phyloP scores from a whole-genome alignment of 2,797 vertebrate species.

The Mormyrops boulengeri region DNA sequence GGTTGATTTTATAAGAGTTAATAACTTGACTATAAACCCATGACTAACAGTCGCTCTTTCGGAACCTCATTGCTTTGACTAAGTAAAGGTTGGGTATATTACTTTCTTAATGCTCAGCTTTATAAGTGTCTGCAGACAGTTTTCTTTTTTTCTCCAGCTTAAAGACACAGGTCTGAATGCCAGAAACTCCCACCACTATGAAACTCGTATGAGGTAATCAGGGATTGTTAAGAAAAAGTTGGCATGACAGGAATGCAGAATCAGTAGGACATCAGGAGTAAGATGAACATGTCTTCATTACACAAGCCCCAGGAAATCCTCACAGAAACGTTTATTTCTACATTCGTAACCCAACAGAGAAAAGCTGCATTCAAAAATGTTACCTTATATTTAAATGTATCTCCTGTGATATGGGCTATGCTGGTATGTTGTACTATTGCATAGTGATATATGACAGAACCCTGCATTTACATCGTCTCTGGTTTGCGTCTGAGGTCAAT shows the following conservation, averaged over 20 bases:
- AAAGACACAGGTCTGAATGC: neutral
- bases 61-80: neutral
- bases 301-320: neutral
- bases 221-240: neutral
- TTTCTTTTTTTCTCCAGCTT: neutral
- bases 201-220: neutral
- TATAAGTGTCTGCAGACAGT: neutral
- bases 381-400: constrained; percentile 22
- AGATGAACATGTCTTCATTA: neutral
- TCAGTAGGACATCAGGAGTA: neutral
- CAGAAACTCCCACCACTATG: neutral
- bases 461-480: constrained; percentile 27
- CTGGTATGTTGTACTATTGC: constrained; percentile 29
- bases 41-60: neutral
- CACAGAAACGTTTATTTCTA: neutral
- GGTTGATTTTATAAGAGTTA: neutral
- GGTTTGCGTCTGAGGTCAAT: constrained; percentile 31
- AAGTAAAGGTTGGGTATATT: constrained; percentile 13
- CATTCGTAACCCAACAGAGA: neutral
- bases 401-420: constrained; percentile 3
- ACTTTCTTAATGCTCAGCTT: neutral
- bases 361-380: neutral
- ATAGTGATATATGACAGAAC: constrained; percentile 12
- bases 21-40: neutral
- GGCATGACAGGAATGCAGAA: neutral